These are phyloP conservation scores for Thalassoma bifasciatum DNA, from an alignment of 2,113 vertebrate species.

Conservation along the genomic window DNA sequence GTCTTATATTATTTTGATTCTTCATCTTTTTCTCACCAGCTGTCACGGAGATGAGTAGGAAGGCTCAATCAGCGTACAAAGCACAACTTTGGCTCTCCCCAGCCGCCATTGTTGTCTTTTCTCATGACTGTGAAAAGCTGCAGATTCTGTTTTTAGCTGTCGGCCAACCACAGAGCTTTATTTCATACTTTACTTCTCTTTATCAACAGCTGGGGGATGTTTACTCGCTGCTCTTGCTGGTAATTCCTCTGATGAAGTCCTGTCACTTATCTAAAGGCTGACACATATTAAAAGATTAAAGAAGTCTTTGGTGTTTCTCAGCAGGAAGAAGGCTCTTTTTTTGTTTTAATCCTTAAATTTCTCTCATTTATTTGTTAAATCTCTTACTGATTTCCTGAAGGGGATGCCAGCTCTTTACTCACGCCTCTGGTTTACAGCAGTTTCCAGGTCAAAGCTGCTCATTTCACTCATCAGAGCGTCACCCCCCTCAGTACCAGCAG, in stretches of 20 bases:
- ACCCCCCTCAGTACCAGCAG: conserved; percentile 36
- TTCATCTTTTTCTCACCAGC: conserved; percentile 19
- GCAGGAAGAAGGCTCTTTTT: not conserved
- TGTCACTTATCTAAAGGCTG: conserved; percentile 19
- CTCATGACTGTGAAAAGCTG: conserved; percentile 40
- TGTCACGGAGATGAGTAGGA: conserved; percentile 68
- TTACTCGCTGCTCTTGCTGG: conserved; percentile 20
- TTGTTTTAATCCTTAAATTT: not conserved
- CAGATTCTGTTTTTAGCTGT: conserved; percentile 6
- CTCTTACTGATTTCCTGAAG: not conserved
- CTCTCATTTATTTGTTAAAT: not conserved
- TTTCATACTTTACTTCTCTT: not conserved
- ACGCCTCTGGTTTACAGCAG: not conserved
- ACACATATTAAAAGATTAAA: no score
- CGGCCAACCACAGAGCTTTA: not conserved
- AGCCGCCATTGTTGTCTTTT: conserved; percentile 57
- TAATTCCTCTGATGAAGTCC: not conserved
- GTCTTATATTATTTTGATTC: not conserved
- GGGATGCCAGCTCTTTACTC: not conserved
- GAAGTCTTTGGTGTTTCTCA: no score
- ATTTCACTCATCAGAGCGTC: not conserved
- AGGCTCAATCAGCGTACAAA: conserved; percentile 55
- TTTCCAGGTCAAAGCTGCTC: not conserved
- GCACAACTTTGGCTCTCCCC: not conserved
- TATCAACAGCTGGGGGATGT: conserved; percentile 19